Evolutionary conservation across 2,113 vertebrate species (phyloP).

Genomic region (Pavo muticus): DNA sequence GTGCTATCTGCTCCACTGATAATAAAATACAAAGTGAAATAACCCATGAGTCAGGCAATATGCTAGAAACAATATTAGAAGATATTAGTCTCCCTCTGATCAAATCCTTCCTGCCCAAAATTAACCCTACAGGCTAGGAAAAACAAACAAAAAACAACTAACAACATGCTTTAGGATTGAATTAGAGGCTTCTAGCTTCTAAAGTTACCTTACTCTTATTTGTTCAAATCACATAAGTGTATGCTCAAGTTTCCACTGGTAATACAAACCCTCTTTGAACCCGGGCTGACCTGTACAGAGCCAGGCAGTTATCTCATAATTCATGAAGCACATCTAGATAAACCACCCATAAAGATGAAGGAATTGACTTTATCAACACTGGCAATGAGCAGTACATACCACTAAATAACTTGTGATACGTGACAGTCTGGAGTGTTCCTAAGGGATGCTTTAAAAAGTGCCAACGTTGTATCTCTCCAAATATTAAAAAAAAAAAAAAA

Average conservation of each 20-base stretch:
- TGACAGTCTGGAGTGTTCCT: neutral
- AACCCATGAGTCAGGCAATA: conserved; percentile 26
- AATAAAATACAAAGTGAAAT: conserved; percentile 43
- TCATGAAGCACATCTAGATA: neutral
- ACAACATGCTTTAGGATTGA: conserved; percentile 11
- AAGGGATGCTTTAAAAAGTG: neutral
- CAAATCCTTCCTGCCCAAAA: neutral
- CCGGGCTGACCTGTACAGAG: conserved; percentile 5
- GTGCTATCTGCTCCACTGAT: neutral
- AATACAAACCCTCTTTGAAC: neutral
- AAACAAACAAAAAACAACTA: neutral
- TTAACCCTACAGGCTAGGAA: neutral
- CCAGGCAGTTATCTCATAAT: neutral
- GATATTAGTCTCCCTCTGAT: conserved; percentile 8
- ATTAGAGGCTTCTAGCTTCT: conserved; percentile 33
- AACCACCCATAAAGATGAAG: neutral
- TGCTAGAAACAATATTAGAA: neutral
- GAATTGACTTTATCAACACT: neutral
- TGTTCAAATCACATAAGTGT: neutral
- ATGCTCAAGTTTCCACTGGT: neutral
- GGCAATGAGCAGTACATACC: neutral
- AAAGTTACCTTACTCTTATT: conserved; percentile 14
- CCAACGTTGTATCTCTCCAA: neutral
- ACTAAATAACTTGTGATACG: neutral
- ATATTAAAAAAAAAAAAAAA: neutral